Evolutionary conservation across 2,888 invertebrate genomes (phyloP).

Genomic region (Muschampia plurimacula): DNA sequence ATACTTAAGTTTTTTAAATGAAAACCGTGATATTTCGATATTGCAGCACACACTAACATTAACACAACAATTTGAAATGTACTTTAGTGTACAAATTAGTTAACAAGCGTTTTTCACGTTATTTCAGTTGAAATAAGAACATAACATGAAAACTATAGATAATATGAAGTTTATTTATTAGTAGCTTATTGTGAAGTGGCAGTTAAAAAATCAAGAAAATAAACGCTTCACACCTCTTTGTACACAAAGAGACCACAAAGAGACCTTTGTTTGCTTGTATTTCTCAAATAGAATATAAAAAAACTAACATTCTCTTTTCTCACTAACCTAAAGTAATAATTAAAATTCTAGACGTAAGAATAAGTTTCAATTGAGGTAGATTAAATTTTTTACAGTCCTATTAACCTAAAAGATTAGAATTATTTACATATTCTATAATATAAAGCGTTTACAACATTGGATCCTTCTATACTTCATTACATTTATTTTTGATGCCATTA

Average conservation of each 20-base stretch:
- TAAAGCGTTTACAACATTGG: slow-evolving; percentile 76
- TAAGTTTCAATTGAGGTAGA: slow-evolving; percentile 85
- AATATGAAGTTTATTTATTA: background rate
- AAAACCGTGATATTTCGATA: slow-evolving; percentile 64
- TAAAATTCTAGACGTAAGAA: slow-evolving; percentile 78
- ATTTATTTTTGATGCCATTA: slow-evolving; percentile 54
- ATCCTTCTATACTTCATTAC: slow-evolving; percentile 57
- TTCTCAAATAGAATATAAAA: slow-evolving; percentile 70
- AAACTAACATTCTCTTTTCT: slow-evolving; percentile 56
- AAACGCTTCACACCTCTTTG: slow-evolving; percentile 37
- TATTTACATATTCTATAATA: slow-evolving; percentile 78
- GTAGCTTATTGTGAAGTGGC: background rate
- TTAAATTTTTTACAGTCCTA: slow-evolving; percentile 85
- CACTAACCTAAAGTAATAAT: slow-evolving; percentile 82
- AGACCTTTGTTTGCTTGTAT: slow-evolving; percentile 62
- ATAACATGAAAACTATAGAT: background rate
- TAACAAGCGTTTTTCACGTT: slow-evolving; percentile 15
- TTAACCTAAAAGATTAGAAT: slow-evolving; percentile 83
- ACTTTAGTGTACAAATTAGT: slow-evolving; percentile 38
- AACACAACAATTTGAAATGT: slow-evolving; percentile 47
- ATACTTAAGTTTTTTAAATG: slow-evolving; percentile 67
- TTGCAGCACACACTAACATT: slow-evolving; percentile 75
- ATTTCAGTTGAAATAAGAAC: background rate
- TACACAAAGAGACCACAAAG: slow-evolving; percentile 54
- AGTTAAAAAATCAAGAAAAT: slow-evolving; percentile 5